These are phyloP conservation scores for Drosophila emarginata DNA, from an alignment of 2,888 invertebrate genomes.

Conservation along the genomic window DNA sequence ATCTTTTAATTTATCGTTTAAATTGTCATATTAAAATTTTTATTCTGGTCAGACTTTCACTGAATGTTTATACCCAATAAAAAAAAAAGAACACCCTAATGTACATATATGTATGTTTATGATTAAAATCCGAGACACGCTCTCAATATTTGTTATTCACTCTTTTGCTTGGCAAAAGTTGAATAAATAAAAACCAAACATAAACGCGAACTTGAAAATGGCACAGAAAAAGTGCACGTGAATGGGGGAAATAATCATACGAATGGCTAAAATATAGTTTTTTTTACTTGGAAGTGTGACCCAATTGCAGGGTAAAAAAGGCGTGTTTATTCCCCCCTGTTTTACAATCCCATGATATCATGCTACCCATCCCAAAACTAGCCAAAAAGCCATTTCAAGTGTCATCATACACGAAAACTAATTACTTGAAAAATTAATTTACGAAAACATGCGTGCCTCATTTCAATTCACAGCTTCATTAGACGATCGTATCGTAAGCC, in stretches of 20 bases:
- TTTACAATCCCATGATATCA: constrained; percentile 32
- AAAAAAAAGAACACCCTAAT: neutral
- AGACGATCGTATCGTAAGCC: constrained; percentile 20
- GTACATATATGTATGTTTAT: constrained; percentile 3
- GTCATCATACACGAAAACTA: constrained; percentile 49
- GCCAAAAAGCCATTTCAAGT: constrained; percentile 36
- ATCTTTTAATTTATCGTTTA: neutral
- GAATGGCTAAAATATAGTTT: constrained; percentile 36
- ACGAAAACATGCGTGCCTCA: constrained; percentile 50
- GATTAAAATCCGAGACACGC: constrained; percentile 52
- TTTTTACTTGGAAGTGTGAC: constrained; percentile 36
- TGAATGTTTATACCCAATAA: neutral
- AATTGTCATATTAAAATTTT: neutral
- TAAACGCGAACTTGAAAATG: constrained; percentile 61
- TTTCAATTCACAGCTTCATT: constrained; percentile 43
- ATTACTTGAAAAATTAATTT: constrained; percentile 49
- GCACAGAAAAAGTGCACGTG: constrained; percentile 43
- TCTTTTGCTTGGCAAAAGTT: constrained; percentile 10
- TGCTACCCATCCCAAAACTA: constrained; percentile 9
- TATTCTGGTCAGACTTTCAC: neutral
- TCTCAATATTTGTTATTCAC: constrained; percentile 16
- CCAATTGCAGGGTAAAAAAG: constrained; percentile 53
- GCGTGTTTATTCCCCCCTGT: constrained; percentile 37
- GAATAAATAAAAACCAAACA: constrained; percentile 10
- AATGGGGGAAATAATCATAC: constrained; percentile 10